A percentile compares a stretch with the other conserved stretches of the same genome.
Evolutionary conservation across 23 tunicate species (phyloP).

Genomic region (Halocynthia roretzi): DNA sequence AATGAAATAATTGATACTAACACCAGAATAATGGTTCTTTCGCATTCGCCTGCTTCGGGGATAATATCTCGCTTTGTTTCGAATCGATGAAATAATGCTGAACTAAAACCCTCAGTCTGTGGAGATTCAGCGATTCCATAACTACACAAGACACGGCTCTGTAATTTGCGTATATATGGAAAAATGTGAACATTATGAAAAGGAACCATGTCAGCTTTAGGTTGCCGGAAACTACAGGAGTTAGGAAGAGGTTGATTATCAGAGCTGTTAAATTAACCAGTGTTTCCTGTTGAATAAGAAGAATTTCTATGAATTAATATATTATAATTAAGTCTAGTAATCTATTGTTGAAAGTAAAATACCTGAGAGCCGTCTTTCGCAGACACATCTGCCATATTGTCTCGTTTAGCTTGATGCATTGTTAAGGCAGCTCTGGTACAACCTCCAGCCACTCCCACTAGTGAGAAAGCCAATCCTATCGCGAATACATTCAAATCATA

Average conservation of each 20-base stretch:
- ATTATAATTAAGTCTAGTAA: background rate
- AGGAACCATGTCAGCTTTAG: constrained; percentile 40
- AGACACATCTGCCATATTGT: constrained; percentile 96
- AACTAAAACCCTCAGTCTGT: constrained; percentile 35
- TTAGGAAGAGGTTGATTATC: constrained; percentile 45
- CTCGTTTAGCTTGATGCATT: constrained; percentile 88
- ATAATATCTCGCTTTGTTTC: constrained; percentile 14
- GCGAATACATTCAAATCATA: background rate
- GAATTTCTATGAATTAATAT: background rate
- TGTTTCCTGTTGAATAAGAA: constrained; percentile 61
- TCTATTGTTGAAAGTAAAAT: background rate
- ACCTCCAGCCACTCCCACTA: constrained; percentile 98
- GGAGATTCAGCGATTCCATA: constrained; percentile 70
- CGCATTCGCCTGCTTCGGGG: constrained; percentile 52
- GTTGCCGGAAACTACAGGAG: constrained; percentile 48
- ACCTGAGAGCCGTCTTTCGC: constrained; percentile 92
- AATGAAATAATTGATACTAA: constrained; percentile 8
- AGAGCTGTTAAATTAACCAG: constrained; percentile 75
- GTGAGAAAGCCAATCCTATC: constrained; percentile 68
- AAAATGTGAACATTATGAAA: constrained; percentile 61
- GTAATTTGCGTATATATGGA: constrained; percentile 79
- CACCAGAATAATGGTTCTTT: constrained; percentile 39
- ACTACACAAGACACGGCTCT: constrained; percentile 76
- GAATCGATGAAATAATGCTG: constrained; percentile 6
- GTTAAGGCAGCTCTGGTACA: constrained; percentile 96